Evolutionary conservation across 2,113 vertebrate genomes (phyloP).

Genomic region (Lepidothrix coronata): DNA sequence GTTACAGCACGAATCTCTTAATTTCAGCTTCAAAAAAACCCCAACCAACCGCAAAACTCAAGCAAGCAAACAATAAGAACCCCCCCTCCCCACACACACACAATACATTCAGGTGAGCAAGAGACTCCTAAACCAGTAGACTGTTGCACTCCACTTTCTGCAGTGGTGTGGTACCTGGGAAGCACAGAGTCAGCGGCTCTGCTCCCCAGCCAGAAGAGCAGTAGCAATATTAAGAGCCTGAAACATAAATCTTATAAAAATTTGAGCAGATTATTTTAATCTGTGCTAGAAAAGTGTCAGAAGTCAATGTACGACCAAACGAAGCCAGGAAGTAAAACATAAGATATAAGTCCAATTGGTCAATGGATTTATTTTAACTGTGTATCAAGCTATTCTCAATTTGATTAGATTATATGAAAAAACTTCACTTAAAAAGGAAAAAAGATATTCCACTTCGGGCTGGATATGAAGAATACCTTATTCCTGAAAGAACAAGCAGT

Average conservation of each 20-base stretch:
- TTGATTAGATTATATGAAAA: not conserved
- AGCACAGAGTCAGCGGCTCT: not conserved
- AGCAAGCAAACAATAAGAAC: not conserved
- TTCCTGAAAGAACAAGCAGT: not conserved
- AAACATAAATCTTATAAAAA: not conserved
- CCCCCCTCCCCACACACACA: not conserved
- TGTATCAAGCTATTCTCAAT: not conserved
- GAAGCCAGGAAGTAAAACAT: not conserved
- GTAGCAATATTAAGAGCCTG: not conserved
- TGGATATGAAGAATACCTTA: not conserved
- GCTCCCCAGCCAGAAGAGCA: not conserved
- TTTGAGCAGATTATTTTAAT: not conserved
- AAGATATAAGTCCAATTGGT: not conserved
- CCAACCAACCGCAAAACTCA: not conserved
- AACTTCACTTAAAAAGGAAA: not conserved
- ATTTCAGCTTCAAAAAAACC: not conserved
- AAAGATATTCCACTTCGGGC: not conserved
- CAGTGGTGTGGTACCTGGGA: not conserved
- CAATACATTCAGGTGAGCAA: not conserved
- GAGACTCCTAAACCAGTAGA: not conserved
- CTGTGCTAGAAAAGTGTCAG: not conserved
- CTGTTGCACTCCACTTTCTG: not conserved
- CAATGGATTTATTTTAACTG: not conserved
- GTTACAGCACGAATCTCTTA: not conserved
- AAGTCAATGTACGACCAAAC: not conserved